Evolutionary conservation across 2,113 vertebrate species (phyloP).

Genomic region (Zosterops hypoxanthus): DNA sequence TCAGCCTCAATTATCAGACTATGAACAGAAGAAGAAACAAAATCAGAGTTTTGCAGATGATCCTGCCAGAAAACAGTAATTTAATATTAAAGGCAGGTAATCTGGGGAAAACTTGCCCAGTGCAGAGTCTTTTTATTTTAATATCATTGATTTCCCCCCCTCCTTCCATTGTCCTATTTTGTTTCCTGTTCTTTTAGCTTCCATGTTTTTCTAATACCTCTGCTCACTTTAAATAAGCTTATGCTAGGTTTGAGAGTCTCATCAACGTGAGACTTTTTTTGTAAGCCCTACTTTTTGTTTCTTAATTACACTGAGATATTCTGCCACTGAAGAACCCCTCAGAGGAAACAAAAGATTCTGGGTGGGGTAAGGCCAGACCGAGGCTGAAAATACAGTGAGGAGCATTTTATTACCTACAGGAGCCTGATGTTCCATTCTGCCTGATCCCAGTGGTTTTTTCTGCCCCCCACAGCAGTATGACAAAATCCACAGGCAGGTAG

Average conservation of each 20-base stretch:
- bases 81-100: conserved; percentile 65
- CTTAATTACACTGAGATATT: conserved; percentile 17
- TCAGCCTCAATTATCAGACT: conserved; percentile 77
- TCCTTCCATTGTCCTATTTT: conserved; percentile 10
- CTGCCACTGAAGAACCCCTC: not conserved
- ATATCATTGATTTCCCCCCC: not conserved
- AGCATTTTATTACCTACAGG: not conserved
- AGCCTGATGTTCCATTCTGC: not conserved
- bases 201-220: not conserved
- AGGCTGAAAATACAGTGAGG: not conserved
- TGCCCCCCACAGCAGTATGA: not conserved
- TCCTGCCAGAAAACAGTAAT: conserved; percentile 71
- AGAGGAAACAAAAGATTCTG: not conserved
- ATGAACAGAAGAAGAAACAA: conserved; percentile 71
- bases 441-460: not conserved
- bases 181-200: conserved; percentile 9
- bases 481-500: not conserved
- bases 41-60: conserved; percentile 73
- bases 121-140: conserved; percentile 56
- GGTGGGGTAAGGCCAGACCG: not conserved
- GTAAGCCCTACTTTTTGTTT: not conserved
- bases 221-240: conserved; percentile 11
- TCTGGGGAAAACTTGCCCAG: conserved; percentile 47
- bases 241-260: not conserved
- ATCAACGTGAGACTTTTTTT: not conserved